A percentile compares a stretch with the other conserved stretches of the same genome.
Conservation (phyloP, 2,113 vertebrate genomes). For the Pandion haliaetus region DNA sequence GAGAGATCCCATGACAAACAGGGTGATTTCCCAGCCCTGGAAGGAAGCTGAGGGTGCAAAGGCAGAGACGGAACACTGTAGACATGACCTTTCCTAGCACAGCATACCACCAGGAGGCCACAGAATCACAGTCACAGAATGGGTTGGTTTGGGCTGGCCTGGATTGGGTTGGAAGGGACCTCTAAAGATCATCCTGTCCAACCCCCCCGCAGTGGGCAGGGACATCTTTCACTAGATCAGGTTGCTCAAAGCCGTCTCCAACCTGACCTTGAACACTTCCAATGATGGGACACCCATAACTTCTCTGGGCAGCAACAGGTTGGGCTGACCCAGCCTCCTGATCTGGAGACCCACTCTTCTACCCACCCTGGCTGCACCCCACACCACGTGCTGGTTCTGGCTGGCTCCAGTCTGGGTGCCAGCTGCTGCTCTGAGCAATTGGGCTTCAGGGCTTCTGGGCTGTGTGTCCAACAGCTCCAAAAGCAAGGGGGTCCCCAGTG, state of each 20-base stretch:
- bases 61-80: not conserved
- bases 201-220: not conserved
- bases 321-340: not conserved
- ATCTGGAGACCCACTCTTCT: not conserved
- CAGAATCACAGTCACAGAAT: not conserved
- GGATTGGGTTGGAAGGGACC: not conserved
- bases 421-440: not conserved
- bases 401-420: not conserved
- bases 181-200: not conserved
- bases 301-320: not conserved
- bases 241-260: not conserved
- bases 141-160: not conserved
- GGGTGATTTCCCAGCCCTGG: not conserved
- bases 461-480: not conserved
- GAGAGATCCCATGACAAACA: not conserved
- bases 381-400: not conserved
- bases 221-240: not conserved
- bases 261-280: not conserved
- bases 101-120: not conserved
- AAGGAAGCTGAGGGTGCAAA: not conserved
- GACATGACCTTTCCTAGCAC: not conserved
- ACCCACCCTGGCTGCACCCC: accelerated
- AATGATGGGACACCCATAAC: not conserved
- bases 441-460: not conserved
- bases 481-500: not conserved